Evolutionary conservation across 2,113 vertebrate genomes (phyloP).

Genomic region (Naja naja): DNA sequence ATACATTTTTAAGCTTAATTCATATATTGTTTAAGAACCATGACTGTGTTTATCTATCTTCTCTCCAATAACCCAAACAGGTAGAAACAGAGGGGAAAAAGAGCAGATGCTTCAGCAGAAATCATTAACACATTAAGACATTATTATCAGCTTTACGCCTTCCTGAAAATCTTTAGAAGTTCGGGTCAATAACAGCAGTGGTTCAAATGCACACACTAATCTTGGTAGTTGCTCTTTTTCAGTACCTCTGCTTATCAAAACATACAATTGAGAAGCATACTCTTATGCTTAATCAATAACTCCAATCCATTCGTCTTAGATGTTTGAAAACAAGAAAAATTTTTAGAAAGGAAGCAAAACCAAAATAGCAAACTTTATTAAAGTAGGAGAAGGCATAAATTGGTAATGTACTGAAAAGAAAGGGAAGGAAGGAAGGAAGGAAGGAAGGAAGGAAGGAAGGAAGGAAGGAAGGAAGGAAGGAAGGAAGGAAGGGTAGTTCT

Average conservation of each 20-base stretch:
- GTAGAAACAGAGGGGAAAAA: neutral
- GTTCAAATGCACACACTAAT: neutral
- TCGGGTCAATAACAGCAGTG: accelerated
- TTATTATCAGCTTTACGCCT: neutral
- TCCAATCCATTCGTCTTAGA: constrained; percentile 6
- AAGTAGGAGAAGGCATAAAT: neutral
- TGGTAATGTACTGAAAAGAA: neutral
- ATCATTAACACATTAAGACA: neutral
- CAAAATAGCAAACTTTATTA: neutral
- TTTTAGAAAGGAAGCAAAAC: neutral
- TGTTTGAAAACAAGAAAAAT: neutral
- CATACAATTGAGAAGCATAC: neutral
- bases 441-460: too few relatives aligned
- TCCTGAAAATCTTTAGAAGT: neutral
- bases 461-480: too few relatives aligned
- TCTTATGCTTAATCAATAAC: constrained; percentile 22
- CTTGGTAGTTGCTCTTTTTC: neutral
- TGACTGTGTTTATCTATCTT: neutral
- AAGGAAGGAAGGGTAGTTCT: too few relatives aligned
- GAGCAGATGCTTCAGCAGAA: neutral
- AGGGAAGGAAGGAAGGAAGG: too few relatives aligned
- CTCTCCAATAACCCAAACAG: neutral
- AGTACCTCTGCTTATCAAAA: neutral
- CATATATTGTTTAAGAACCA: neutral
- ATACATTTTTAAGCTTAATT: neutral